Percentiles rank a stretch among this genome's conserved stretches.
Evolutionary conservation across 2,888 invertebrate species (phyloP).

Genomic region (Ormyrus thymus): DNA sequence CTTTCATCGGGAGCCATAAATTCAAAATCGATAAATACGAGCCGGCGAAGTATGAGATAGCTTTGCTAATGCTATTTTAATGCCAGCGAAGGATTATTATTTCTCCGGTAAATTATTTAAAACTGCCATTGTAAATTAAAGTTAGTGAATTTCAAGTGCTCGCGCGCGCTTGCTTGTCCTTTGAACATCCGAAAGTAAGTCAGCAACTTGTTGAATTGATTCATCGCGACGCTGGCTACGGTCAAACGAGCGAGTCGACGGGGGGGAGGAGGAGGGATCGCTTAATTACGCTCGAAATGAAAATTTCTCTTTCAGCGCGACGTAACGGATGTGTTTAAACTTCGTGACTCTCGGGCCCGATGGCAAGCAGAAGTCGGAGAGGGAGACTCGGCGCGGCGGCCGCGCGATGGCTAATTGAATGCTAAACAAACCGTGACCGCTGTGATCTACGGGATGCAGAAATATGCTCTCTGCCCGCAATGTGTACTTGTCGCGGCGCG

Average conservation of each 20-base stretch:
- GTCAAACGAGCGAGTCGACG: background rate
- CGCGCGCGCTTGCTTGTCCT: background rate
- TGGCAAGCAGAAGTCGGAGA: background rate
- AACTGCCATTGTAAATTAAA: no score
- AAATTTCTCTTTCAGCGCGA: conserved; percentile 21
- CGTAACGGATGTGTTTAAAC: conserved; percentile 40
- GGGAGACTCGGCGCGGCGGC: background rate
- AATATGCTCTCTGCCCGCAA: background rate
- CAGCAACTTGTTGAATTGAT: background rate
- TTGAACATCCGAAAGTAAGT: conserved; percentile 2
- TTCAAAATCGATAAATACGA: no score
- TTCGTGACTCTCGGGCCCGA: conserved; percentile 36
- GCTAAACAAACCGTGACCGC: conserved; percentile 42
- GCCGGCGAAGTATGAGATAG: no score
- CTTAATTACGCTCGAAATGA: conserved; percentile 27
- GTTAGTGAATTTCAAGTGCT: background rate
- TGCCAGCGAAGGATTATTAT: no score
- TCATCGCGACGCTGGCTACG: background rate
- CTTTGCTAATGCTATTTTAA: no score
- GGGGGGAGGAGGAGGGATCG: background rate
- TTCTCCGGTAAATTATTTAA: no score
- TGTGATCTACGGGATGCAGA: conserved; percentile 23
- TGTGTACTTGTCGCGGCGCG: no score
- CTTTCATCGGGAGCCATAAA: no score
- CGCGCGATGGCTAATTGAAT: conserved; percentile 37